Conservation (phyloP, 1,140 invertebrate species). For the Drosophila mayri region DNA sequence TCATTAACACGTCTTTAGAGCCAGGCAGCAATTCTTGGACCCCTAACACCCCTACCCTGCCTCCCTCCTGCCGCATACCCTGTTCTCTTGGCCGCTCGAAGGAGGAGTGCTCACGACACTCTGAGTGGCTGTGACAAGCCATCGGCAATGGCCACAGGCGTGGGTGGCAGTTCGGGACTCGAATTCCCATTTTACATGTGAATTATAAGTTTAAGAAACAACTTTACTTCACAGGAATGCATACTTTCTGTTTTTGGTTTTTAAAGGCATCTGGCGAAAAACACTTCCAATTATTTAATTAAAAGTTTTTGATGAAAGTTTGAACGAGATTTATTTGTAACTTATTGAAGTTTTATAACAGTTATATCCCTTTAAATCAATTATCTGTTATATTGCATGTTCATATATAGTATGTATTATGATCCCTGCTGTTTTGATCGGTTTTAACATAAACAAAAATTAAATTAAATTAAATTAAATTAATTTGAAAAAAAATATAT, state of each 20-base stretch:
- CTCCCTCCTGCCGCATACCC: slow-evolving; percentile 20
- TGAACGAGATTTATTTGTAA: not conserved
- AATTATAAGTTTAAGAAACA: not conserved
- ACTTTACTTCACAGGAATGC: not conserved
- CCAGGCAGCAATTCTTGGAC: slow-evolving; percentile 29
- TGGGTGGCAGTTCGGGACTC: slow-evolving; percentile 1
- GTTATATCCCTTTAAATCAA: not conserved
- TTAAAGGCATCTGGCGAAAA: not conserved
- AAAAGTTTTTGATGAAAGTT: not conserved
- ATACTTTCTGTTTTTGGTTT: not conserved
- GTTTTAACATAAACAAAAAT: no score
- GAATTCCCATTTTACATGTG: not conserved
- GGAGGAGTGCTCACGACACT: not conserved
- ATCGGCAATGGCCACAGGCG: slow-evolving; percentile 6
- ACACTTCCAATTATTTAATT: not conserved
- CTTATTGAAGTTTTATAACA: no score
- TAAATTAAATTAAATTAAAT: not conserved
- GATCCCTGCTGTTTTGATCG: not conserved
- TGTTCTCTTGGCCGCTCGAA: slow-evolving; percentile 6
- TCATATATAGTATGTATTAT: no score
- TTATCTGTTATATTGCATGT: not conserved
- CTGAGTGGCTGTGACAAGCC: slow-evolving; percentile 11
- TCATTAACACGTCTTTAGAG: slow-evolving; percentile 80
- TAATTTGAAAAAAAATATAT: not conserved
- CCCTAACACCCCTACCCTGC: not conserved